Percentiles rank a stretch among this genome's conserved stretches.
phyloP scores from a whole-genome alignment of 2,888 invertebrate species.

The Drosophila mettleri region DNA sequence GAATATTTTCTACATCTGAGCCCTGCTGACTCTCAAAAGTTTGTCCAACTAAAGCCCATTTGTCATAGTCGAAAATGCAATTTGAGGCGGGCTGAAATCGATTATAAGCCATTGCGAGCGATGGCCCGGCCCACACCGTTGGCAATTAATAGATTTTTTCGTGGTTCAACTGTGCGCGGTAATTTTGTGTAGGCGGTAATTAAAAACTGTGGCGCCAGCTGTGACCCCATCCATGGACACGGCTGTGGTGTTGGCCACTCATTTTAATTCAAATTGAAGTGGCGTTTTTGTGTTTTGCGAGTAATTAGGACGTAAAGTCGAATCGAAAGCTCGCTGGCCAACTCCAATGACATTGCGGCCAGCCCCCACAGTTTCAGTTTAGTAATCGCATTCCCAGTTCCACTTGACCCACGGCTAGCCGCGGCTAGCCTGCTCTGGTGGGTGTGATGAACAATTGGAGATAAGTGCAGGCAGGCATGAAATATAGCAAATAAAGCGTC shows the following conservation, averaged over 20 bases:
- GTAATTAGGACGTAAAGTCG: constrained; percentile 75
- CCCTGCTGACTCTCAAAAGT: neutral
- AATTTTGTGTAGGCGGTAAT: constrained; percentile 76
- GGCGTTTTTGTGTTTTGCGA: constrained; percentile 74
- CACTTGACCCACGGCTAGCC: constrained; percentile 8
- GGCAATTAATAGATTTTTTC: constrained; percentile 68
- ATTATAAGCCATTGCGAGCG: constrained; percentile 70
- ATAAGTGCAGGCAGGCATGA: constrained; percentile 80
- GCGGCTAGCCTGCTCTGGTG: constrained; percentile 9
- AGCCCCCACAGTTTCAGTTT: constrained; percentile 20
- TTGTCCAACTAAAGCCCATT: constrained; percentile 48
- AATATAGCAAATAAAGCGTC: constrained; percentile 75
- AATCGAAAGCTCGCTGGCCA: constrained; percentile 66
- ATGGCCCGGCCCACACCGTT: constrained; percentile 39
- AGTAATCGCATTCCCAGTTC: neutral
- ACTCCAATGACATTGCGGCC: constrained; percentile 69
- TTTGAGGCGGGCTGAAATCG: constrained; percentile 62
- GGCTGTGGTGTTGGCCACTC: constrained; percentile 43
- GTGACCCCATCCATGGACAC: constrained; percentile 51
- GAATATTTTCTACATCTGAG: neutral
- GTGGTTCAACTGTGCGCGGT: constrained; percentile 49
- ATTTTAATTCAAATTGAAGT: constrained; percentile 79
- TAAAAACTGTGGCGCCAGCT: constrained; percentile 76
- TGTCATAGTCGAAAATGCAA: constrained; percentile 62
- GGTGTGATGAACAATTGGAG: constrained; percentile 74